Conservation (phyloP, 1,140 invertebrate species). For the Daktulosphaira vitifoliae region DNA sequence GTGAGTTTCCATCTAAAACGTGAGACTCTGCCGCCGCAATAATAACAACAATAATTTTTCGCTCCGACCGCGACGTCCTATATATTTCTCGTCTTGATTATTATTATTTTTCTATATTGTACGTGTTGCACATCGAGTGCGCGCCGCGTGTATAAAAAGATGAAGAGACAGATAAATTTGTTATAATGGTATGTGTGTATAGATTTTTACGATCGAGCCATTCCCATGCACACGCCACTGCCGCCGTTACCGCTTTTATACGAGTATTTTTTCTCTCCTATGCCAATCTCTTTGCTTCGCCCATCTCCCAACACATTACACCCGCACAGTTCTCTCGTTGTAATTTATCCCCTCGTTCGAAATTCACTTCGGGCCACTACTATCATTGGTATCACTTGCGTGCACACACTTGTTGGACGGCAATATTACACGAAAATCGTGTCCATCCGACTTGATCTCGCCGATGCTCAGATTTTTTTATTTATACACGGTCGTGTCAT, state of each 20-base stretch:
- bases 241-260: no score
- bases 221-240: slow-evolving; percentile 8
- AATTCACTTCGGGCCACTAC: not conserved
- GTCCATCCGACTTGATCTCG: not conserved
- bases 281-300: not conserved
- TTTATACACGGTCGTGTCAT: no score
- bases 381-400: not conserved
- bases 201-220: slow-evolving; percentile 27
- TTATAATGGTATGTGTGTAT: slow-evolving; percentile 20
- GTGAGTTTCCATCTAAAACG: slow-evolving; percentile 25
- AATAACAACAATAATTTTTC: slow-evolving; percentile 32
- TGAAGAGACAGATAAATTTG: slow-evolving; percentile 23
- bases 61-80: slow-evolving; percentile 27
- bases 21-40: slow-evolving; percentile 16
- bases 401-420: not conserved
- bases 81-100: slow-evolving; percentile 25
- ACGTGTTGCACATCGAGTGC: not conserved
- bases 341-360: not conserved
- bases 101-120: slow-evolving; percentile 10
- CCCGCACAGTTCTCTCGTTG: not conserved
- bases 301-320: not conserved
- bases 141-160: not conserved
- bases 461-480: no score
- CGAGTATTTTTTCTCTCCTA: no score
- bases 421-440: slow-evolving; percentile 28